Evolutionary conservation across 2,797 vertebrate genomes (phyloP).

Genomic region (Psittacula echo): DNA sequence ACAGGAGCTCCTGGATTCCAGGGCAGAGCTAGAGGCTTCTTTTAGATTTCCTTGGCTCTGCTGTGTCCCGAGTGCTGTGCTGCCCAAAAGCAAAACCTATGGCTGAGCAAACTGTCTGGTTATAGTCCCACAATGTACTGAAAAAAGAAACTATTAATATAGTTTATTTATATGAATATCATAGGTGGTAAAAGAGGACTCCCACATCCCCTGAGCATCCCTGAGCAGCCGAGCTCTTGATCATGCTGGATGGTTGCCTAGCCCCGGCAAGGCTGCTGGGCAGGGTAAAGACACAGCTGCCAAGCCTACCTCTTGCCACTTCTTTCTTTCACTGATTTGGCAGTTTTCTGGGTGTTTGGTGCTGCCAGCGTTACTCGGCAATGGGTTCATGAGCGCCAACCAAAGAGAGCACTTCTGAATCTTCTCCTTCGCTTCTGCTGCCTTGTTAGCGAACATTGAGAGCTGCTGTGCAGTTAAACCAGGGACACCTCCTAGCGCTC

Average conservation of each 20-base stretch:
- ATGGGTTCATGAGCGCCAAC: not conserved
- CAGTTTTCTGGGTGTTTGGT: slow-evolving; percentile 64
- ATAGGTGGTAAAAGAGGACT: not conserved
- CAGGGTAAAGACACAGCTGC: slow-evolving; percentile 62
- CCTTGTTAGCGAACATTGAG: slow-evolving; percentile 48
- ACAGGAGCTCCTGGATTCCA: not conserved
- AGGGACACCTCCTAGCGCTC: slow-evolving; percentile 20
- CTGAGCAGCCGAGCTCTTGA: slow-evolving; percentile 2
- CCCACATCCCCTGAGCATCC: not conserved
- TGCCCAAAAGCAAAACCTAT: not conserved
- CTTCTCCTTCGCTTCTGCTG: slow-evolving; percentile 47
- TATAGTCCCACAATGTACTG: not conserved
- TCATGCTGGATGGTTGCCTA: not conserved
- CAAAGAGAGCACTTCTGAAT: slow-evolving; percentile 30
- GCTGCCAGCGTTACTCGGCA: accelerated
- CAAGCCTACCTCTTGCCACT: slow-evolving; percentile 37
- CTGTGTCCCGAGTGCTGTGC: accelerated
- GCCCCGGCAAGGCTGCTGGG: not conserved
- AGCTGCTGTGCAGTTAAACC: slow-evolving; percentile 49
- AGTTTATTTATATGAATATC: not conserved
- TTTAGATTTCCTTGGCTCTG: not conserved
- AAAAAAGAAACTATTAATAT: not conserved
- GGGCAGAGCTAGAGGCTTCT: not conserved
- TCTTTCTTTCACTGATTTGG: slow-evolving; percentile 47
- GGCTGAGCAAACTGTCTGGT: not conserved